A percentile compares a stretch with the other conserved stretches of the same genome.
Conservation (phyloP, 2,113 vertebrate genomes). For the Sylvia atricapilla region DNA sequence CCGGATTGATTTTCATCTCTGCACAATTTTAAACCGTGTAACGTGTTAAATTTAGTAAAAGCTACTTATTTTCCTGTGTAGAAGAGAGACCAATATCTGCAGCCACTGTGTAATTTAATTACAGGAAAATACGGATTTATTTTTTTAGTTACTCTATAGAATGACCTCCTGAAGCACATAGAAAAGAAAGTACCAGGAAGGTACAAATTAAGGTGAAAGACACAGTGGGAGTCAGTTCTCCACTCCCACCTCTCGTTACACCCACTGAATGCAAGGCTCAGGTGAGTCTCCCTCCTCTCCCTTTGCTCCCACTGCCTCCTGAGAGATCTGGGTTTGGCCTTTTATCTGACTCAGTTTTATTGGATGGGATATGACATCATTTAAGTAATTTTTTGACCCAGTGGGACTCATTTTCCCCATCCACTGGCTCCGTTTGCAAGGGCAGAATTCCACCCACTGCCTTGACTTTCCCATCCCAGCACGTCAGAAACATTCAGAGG, state of each 20-base stretch:
- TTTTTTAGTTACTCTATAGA: not conserved
- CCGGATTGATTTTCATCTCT: not conserved
- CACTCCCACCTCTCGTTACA: not conserved
- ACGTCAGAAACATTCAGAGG: not conserved
- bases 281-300: not conserved
- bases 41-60: not conserved
- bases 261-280: not conserved
- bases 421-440: not conserved
- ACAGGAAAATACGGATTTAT: not conserved
- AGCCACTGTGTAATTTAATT: not conserved
- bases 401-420: slow-evolving; percentile 7
- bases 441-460: not conserved
- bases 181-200: not conserved
- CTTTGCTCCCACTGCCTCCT: not conserved
- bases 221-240: slow-evolving; percentile 6
- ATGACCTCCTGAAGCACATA: not conserved
- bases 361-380: not conserved
- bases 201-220: slow-evolving; percentile 34
- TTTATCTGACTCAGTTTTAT: slow-evolving; percentile 4
- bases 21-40: not conserved
- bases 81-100: not conserved
- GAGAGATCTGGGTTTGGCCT: not conserved
- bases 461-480: not conserved
- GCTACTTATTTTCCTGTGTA: not conserved
- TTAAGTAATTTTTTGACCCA: slow-evolving; percentile 3